A percentile compares a stretch with the other conserved stretches of the same genome.
Evolutionary conservation across 2,113 vertebrate species (phyloP).

Genomic region (Climacteris rufus): DNA sequence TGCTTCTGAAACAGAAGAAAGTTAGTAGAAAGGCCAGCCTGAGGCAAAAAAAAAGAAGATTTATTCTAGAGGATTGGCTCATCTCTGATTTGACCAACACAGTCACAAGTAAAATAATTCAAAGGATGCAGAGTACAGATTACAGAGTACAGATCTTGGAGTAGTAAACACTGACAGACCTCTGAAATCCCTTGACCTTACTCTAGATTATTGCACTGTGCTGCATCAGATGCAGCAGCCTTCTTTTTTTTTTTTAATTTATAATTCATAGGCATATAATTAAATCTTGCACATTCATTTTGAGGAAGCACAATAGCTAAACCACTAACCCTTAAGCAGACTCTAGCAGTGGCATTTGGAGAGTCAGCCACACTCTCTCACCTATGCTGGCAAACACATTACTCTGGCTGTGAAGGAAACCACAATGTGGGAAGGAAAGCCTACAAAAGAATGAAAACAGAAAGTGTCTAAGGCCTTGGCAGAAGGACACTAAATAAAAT

Average conservation of each 20-base stretch:
- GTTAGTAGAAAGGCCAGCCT: neutral
- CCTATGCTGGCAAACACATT: constrained; percentile 79
- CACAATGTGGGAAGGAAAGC: constrained; percentile 85
- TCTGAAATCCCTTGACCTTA: constrained; percentile 54
- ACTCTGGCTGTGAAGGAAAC: constrained; percentile 85
- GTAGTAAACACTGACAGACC: constrained; percentile 16
- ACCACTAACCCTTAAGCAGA: constrained; percentile 42
- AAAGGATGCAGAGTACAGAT: constrained; percentile 14
- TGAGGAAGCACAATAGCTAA: constrained; percentile 48
- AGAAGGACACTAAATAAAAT: constrained; percentile 84
- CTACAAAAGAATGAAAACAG: constrained; percentile 86
- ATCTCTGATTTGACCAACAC: neutral
- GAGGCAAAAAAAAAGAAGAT: neutral
- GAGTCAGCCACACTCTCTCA: constrained; percentile 74
- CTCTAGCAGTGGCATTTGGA: constrained; percentile 58
- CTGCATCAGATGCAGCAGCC: neutral
- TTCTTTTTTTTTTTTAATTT: constrained; percentile 15
- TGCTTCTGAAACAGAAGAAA: constrained; percentile 9
- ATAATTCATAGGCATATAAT: constrained; percentile 63
- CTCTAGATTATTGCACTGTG: constrained; percentile 40
- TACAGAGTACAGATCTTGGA: neutral
- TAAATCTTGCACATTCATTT: constrained; percentile 51
- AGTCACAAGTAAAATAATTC: constrained; percentile 19
- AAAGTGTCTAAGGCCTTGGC: constrained; percentile 88
- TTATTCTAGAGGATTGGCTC: neutral